Conservation (phyloP, 2,888 invertebrate species). For the Scaptomyza tumidula region DNA sequence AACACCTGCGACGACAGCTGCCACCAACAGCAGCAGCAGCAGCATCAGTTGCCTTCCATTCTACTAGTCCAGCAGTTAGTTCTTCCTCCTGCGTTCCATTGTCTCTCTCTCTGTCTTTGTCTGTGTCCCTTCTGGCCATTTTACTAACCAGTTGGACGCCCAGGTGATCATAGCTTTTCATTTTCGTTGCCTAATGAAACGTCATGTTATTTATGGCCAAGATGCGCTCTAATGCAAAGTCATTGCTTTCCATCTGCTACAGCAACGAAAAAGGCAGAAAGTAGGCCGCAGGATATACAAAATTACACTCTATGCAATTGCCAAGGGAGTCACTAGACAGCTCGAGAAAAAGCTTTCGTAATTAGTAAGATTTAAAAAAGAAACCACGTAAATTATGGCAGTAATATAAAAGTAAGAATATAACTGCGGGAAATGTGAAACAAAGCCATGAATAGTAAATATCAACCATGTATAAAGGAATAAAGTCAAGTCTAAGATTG, state of each 20-base stretch:
- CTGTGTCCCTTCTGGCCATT: conserved; percentile 11
- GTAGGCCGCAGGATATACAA: conserved; percentile 26
- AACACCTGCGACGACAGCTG: conserved; percentile 68
- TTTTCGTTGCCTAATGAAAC: conserved; percentile 71
- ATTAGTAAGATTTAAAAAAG: conserved; percentile 1
- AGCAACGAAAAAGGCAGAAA: not conserved
- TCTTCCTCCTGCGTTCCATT: conserved; percentile 21
- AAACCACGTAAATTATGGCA: not conserved
- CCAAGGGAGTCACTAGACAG: not conserved
- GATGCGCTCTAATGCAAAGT: conserved; percentile 75
- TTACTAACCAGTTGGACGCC: conserved; percentile 10
- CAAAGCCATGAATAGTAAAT: not conserved
- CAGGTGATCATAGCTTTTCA: conserved; percentile 76
- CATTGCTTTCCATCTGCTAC: conserved; percentile 67
- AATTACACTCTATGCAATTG: conserved; percentile 23
- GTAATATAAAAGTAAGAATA: not conserved
- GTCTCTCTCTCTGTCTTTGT: conserved; percentile 13
- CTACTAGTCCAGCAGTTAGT: conserved; percentile 8
- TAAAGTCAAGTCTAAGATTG: too few species aligned
- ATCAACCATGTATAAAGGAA: too few species aligned
- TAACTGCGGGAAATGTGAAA: not conserved
- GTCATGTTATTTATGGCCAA: conserved; percentile 75
- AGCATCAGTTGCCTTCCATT: conserved; percentile 14
- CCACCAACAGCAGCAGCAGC: conserved; percentile 34
- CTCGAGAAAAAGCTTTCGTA: not conserved